Evolutionary conservation across 2,888 invertebrate species (phyloP), one percentile per base, ranked within the genome.

Genomic region (Thymelicus acteon): DNA sequence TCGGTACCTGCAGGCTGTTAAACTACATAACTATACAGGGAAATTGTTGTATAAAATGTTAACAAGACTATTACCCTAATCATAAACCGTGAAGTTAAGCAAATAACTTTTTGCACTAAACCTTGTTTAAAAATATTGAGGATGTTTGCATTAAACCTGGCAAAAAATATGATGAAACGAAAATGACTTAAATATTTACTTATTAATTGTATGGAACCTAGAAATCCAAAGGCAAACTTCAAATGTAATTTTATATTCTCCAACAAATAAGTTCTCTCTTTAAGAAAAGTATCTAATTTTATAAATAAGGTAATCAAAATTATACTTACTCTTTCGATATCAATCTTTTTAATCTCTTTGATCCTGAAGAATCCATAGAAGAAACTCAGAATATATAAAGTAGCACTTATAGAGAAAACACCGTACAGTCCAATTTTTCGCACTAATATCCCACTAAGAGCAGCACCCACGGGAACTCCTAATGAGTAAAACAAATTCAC

Each of bases 391-490:
- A 97, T 87, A 83, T 97, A 97, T 77, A 97, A 92, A 3, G 95
- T 94, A 0, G 97, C 96, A 77, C 97, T 97, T 72, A 97, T 95
- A 6, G 96, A 95, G 83, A 97, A 97, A 13, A 97, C 96, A 60
- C 97, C 97, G 80, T 97, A 97, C 81, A 97, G 96, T 0, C 97
- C 97, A 72, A 97, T 96, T 87, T 96, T 94, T 83, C 95, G 93
- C 80, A 95, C 91, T 75, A 98, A 91, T 67, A 98, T 95, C 0
- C 98, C 98, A 82, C 98, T 98, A 5, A 97, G 92, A 6, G 98
- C 97, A 81, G 97, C 96, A n/a, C 98, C 98, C 10, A 98, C 95
- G 0, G 98, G 98, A 70, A 98, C 96, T 37, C 98, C 98, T 61
- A 98, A 91, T 0, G 98, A 98, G 78, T 97, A 96, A 87, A 98